These are phyloP conservation scores for Sphecodes monilicornis DNA, from an alignment of 2,888 invertebrate species.

Conservation along the genomic window DNA sequence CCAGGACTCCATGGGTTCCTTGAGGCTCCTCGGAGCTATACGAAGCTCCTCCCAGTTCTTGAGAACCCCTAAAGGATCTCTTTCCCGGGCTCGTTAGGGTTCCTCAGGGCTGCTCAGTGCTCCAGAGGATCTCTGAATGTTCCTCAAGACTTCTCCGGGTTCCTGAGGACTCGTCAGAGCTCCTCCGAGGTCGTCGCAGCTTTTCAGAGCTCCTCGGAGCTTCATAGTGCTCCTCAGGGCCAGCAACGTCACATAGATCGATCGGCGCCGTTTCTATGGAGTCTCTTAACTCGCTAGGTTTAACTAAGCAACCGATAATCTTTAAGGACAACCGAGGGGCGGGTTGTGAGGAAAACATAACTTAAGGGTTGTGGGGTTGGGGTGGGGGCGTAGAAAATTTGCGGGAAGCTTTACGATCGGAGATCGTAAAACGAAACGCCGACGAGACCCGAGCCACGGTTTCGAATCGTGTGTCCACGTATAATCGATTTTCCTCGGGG, in stretches of 20 bases:
- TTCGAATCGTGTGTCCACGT: background rate
- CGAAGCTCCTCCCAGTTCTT: too few species aligned
- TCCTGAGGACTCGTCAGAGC: background rate
- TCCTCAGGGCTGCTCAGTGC: too few species aligned
- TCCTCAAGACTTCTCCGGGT: background rate
- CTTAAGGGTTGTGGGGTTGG: background rate
- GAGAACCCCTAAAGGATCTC: too few species aligned
- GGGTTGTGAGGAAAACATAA: background rate
- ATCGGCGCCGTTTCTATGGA: constrained; percentile 34
- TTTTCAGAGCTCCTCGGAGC: background rate
- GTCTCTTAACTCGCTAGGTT: constrained; percentile 39
- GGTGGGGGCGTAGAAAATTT: background rate
- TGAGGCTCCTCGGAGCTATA: too few species aligned
- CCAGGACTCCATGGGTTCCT: too few species aligned
- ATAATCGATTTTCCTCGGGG: constrained; percentile 9
- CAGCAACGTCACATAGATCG: background rate
- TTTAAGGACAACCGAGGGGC: constrained; percentile 15
- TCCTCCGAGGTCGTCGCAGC: too few species aligned
- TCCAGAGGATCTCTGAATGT: too few species aligned
- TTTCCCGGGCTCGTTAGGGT: too few species aligned
- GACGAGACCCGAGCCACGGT: background rate
- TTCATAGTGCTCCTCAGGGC: background rate
- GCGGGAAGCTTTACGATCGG: constrained; percentile 16
- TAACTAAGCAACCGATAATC: constrained; percentile 24
- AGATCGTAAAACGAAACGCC: background rate